A percentile compares a stretch with the other conserved stretches of the same genome.
Evolutionary conservation across 1,140 invertebrate species (phyloP).

Genomic region (Dendrolimus punctatus): DNA sequence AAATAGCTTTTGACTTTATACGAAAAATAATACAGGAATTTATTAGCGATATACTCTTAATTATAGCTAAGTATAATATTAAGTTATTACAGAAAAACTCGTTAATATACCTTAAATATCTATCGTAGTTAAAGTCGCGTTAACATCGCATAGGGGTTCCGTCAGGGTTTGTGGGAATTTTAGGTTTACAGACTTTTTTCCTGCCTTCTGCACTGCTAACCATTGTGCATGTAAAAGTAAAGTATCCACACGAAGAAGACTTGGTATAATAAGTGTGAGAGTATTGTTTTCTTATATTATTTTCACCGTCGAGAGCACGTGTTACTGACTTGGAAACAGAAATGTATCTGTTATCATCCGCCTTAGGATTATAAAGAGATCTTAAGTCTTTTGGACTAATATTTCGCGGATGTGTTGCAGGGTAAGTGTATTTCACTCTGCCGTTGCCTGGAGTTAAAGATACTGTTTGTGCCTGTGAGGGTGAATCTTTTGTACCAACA

Average conservation of each 20-base stretch:
- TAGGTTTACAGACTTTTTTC: constrained; percentile 86
- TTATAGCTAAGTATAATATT: not conserved
- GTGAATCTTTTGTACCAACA: constrained; percentile 69
- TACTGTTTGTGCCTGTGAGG: constrained; percentile 78
- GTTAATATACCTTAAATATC: not conserved
- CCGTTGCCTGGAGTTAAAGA: constrained; percentile 72
- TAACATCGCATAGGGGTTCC: constrained; percentile 64
- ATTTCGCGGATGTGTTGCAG: constrained; percentile 47
- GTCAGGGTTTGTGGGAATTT: constrained; percentile 68
- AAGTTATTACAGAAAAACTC: not conserved
- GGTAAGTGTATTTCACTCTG: constrained; percentile 64
- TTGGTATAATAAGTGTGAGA: constrained; percentile 88
- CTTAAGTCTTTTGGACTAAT: constrained; percentile 56
- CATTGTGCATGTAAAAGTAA: constrained; percentile 86
- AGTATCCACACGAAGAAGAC: constrained; percentile 88
- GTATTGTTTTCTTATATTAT: constrained; percentile 75
- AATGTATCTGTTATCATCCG: constrained; percentile 72
- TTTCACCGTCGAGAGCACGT: constrained; percentile 75
- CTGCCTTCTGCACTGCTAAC: constrained; percentile 82
- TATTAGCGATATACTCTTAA: too few species aligned
- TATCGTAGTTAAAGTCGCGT: constrained; percentile 3
- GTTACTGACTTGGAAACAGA: constrained; percentile 85
- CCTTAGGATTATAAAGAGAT: constrained; percentile 37
- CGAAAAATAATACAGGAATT: too few species aligned
- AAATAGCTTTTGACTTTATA: too few species aligned